Conservation (phyloP, 64 coral and sea anemone genomes). For the Pachyseris speciosa region DNA sequence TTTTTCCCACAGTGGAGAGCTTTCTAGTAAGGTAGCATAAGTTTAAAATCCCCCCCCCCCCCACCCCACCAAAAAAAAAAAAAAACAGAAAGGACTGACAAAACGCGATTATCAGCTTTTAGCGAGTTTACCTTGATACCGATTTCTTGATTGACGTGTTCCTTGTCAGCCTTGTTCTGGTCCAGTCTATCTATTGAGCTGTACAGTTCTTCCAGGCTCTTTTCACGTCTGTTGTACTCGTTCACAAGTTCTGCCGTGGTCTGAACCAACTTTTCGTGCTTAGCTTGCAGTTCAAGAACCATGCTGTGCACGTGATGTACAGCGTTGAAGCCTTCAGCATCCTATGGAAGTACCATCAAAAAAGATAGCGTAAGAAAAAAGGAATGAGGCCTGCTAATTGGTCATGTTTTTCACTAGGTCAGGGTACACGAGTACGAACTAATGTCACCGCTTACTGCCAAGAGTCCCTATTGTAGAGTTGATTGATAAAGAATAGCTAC, state of each 20-base stretch:
- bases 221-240: slow-evolving; percentile 95
- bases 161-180: slow-evolving; percentile 86
- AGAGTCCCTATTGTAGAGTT: too few species aligned
- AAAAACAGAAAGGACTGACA: too few species aligned
- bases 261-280: slow-evolving; percentile 81
- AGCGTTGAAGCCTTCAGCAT: slow-evolving; percentile 90
- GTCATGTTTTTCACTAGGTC: neutral
- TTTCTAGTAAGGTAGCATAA: too few species aligned
- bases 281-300: slow-evolving; percentile 86
- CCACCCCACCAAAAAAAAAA: too few species aligned
- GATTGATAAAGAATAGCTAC: too few species aligned
- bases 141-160: slow-evolving; percentile 87
- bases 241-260: slow-evolving; percentile 88
- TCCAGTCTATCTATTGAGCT: slow-evolving; percentile 72
- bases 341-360: slow-evolving; percentile 19
- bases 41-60: too few species aligned
- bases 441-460: too few species aligned
- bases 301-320: slow-evolving; percentile 95
- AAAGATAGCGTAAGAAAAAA: neutral
- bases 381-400: neutral
- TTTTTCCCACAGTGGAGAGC: too few species aligned
- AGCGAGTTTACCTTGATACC: slow-evolving; percentile 76
- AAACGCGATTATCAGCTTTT: too few species aligned
- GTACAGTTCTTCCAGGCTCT: slow-evolving; percentile 79
- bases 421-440: too few species aligned